A percentile compares a stretch with the other conserved stretches of the same genome.
Conservation (phyloP, 2,797 vertebrate species). For the Lindbergichthys nudifrons region DNA sequence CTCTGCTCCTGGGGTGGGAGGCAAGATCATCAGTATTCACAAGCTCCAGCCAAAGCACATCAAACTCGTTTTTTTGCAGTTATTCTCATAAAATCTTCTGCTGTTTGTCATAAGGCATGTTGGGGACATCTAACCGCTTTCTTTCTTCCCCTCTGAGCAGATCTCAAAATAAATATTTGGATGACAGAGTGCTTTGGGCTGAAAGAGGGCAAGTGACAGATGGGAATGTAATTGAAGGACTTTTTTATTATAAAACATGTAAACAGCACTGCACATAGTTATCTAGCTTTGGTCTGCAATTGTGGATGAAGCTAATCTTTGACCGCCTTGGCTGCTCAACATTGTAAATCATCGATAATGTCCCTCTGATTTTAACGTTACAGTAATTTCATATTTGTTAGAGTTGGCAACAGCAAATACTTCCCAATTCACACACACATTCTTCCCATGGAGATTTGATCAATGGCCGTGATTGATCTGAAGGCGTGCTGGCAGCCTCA, state of each 20-base stretch:
- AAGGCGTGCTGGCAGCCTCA: constrained; percentile 64
- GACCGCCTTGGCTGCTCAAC: constrained; percentile 12
- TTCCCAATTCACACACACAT: constrained; percentile 38
- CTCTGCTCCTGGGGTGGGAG: constrained; percentile 30
- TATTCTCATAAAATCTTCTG: constrained; percentile 31
- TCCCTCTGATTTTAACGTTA: constrained; percentile 47
- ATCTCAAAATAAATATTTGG: constrained; percentile 6
- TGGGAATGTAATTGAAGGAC: too few species aligned
- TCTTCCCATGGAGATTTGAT: constrained; percentile 61
- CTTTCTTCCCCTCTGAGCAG: not conserved
- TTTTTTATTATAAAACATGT: too few species aligned
- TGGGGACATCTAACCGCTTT: not conserved
- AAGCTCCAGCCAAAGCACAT: constrained; percentile 38
- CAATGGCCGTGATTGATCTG: constrained; percentile 78
- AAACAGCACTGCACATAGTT: too few species aligned
- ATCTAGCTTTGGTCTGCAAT: too few species aligned
- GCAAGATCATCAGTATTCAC: constrained; percentile 35
- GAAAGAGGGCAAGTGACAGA: too few species aligned
- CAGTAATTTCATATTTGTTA: constrained; percentile 52
- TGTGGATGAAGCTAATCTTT: constrained; percentile 1
- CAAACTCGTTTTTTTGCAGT: constrained; percentile 17
- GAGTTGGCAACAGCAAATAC: constrained; percentile 44
- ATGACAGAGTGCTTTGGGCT: not conserved
- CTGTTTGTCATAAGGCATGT: constrained; percentile 35
- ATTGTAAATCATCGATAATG: constrained; percentile 53